Percentiles rank a stretch among this genome's conserved stretches.
Evolutionary conservation across 1,140 invertebrate species (phyloP).

Genomic region (Caenorhabditis brenneri): DNA sequence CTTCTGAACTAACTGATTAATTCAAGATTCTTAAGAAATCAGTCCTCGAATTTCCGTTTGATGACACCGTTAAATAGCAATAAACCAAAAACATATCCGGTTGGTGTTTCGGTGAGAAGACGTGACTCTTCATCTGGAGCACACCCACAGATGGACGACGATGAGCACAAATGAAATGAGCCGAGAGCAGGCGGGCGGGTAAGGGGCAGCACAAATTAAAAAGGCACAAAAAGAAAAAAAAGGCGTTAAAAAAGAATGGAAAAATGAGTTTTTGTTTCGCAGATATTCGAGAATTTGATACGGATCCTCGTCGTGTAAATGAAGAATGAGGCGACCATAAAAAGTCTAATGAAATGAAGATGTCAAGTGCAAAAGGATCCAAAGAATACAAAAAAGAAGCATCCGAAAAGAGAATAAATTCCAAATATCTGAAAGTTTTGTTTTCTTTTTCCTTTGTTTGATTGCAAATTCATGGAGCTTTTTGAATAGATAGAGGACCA

Average conservation of each 20-base stretch:
- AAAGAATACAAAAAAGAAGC: not conserved
- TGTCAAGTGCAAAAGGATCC: not conserved
- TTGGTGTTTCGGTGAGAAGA: not conserved
- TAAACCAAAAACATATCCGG: not conserved
- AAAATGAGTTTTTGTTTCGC: conserved; percentile 24
- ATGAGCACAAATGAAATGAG: conserved; percentile 27
- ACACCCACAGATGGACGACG: not conserved
- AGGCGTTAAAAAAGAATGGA: not conserved
- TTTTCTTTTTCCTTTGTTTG: not conserved
- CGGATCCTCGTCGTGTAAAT: not conserved
- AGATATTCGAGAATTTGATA: conserved; percentile 17
- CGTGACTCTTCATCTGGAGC: not conserved
- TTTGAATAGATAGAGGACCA: not conserved
- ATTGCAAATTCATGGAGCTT: not conserved
- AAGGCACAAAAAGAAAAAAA: not conserved
- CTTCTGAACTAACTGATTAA: no score
- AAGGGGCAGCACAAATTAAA: conserved; percentile 37
- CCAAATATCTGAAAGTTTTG: not conserved
- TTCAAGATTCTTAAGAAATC: no score
- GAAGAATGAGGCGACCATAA: not conserved
- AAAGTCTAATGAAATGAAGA: conserved; percentile 22
- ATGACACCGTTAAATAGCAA: not conserved
- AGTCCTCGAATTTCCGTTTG: no score
- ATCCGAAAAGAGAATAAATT: not conserved
- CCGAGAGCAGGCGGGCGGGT: not conserved